phyloP scores from a whole-genome alignment of 2,888 invertebrate genomes.

The Pherbina coryleti region DNA sequence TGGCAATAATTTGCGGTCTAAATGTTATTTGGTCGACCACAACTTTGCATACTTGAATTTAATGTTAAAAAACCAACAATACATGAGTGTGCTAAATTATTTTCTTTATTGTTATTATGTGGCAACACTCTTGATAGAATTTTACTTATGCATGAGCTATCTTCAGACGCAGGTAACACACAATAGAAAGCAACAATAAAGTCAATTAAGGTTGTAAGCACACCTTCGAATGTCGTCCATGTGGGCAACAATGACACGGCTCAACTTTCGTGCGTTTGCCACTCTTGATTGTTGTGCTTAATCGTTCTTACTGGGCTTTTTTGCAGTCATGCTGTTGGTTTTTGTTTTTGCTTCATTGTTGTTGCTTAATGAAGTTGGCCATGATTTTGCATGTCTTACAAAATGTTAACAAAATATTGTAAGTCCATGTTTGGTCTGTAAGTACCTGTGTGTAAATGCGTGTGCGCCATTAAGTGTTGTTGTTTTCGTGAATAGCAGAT shows the following conservation, averaged over 20 bases:
- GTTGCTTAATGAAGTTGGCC: slow-evolving; percentile 8
- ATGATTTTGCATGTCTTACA: slow-evolving; percentile 29
- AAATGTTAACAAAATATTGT: slow-evolving; percentile 30
- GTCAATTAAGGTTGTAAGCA: too few relatives aligned
- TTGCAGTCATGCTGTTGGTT: not conserved
- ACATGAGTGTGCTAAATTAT: too few relatives aligned
- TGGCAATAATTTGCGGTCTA: too few relatives aligned
- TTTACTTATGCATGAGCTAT: not conserved
- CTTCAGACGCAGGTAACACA: not conserved
- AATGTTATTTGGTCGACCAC: too few relatives aligned
- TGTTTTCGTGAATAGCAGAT: too few relatives aligned
- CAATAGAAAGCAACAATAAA: too few relatives aligned
- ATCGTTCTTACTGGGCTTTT: not conserved
- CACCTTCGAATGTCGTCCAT: too few relatives aligned
- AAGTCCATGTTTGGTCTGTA: too few relatives aligned
- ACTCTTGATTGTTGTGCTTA: not conserved
- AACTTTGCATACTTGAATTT: too few relatives aligned
- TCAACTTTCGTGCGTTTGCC: not conserved
- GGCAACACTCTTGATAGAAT: not conserved
- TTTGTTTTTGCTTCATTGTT: slow-evolving; percentile 4
- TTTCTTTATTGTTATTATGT: not conserved
- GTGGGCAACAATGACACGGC: too few relatives aligned
- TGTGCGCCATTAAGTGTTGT: not conserved
- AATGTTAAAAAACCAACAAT: too few relatives aligned
- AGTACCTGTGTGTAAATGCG: too few relatives aligned